phyloP scores from a whole-genome alignment of 1,140 invertebrate genomes.

The Apis dorsata region DNA sequence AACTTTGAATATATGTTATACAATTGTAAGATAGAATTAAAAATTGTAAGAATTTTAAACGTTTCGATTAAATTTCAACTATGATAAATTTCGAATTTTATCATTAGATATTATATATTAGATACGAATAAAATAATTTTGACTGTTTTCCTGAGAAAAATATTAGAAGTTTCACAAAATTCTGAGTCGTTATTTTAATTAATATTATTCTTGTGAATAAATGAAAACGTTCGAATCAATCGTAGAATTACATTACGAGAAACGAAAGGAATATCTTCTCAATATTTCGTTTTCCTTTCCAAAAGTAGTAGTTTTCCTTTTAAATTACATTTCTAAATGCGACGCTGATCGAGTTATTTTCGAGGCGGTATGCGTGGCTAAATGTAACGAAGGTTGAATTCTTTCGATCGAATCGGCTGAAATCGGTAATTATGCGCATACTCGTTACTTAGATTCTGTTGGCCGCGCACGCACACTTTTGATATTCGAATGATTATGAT shows the following conservation, averaged over 20 bases:
- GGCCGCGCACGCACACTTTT: not conserved
- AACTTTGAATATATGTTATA: no score
- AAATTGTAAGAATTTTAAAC: no score
- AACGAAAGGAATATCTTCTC: not conserved
- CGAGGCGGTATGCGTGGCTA: not conserved
- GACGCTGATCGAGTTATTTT: not conserved
- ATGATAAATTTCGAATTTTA: no score
- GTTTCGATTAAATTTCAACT: no score
- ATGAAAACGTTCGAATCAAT: not conserved
- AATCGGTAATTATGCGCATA: constrained; percentile 13
- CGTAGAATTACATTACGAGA: no score
- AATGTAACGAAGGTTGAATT: constrained; percentile 17
- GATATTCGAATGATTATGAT: not conserved
- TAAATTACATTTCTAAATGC: constrained; percentile 23
- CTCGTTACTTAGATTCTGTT: not conserved
- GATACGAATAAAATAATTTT: no score
- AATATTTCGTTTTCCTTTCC: not conserved
- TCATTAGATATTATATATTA: no score
- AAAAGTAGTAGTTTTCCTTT: constrained; percentile 1
- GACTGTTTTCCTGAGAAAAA: no score
- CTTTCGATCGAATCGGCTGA: constrained; percentile 4
- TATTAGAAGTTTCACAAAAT: no score
- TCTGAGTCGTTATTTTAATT: no score
- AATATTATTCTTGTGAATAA: no score
- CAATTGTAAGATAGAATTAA: no score